Base-by-base conservation (phyloP, 2,113 vertebrate species). In the Psittacus erithacus region DNA sequence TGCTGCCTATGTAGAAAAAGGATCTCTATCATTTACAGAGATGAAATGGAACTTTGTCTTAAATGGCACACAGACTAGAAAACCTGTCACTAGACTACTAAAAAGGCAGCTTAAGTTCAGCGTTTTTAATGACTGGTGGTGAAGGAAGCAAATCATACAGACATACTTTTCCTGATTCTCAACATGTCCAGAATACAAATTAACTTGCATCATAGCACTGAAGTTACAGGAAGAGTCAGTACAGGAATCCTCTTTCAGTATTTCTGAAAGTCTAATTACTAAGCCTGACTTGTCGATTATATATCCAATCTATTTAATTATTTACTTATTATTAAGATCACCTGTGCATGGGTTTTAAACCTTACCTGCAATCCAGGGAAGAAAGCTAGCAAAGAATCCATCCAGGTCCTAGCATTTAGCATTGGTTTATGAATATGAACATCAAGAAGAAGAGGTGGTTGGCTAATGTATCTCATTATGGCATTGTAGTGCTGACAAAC, bases 401-500 rank as follows among this genome's bases (percentile, higher is more conserved):
- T 99, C 99, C 99, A 99, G 50, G 99, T 99, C 62, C 99, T 98
- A 50, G 99, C 99, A 27, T 99, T 99, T 31, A 99, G 98, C 97
- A 99, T 98, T 55, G 99, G 99, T 95, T 99, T 99, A 97, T 99
- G 99, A 93, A 99, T 99, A 74, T 99, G 99, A 64, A 99, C 99
- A 59, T 99, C 99, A 28, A 99, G 98, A 24, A 99, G 98, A 75
- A 99, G 98, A 38, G 99, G 99, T 5, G 99, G 99, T 95, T 99
- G 99, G 92, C 99, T 99, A 69, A 99, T 99, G 90, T 99, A 99
- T 84, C 99, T 99, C 99, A 99, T 99, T 92, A 99, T 99, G 92
- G 99, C 99, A 90, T 99, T 99, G 3, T 99, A 99, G 97, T 99
- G 99, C 99, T 99, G 94, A 71, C 94, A 94, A 96, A 94, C 19